A percentile compares a stretch with the other conserved stretches of the same genome.
These are phyloP conservation scores for Paracyclopina nana DNA, from an alignment of 1,140 invertebrate species.

Conservation along the genomic window DNA sequence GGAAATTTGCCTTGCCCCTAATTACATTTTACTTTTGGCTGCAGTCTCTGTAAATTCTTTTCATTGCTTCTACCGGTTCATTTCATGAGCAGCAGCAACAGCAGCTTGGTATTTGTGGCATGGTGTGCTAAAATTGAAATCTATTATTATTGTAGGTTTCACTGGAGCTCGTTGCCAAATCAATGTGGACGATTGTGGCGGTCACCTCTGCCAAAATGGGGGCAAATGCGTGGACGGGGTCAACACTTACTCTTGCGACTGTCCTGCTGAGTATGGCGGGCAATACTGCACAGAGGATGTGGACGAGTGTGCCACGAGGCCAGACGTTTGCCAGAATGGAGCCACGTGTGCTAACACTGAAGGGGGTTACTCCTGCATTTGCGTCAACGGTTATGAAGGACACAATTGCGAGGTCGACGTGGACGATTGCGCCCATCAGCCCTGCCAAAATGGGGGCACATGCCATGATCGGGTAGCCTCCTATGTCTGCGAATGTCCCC, in stretches of 20 bases:
- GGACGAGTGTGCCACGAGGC: slow-evolving; percentile 32
- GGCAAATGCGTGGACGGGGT: slow-evolving; percentile 70
- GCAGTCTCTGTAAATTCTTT: too few species aligned
- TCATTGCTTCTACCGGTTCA: too few species aligned
- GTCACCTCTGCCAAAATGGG: slow-evolving; percentile 71
- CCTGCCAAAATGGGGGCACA: slow-evolving; percentile 89
- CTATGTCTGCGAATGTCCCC: slow-evolving; percentile 83
- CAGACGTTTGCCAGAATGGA: slow-evolving; percentile 74
- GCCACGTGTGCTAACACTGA: slow-evolving; percentile 78
- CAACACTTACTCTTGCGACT: slow-evolving; percentile 65
- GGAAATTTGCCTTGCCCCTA: too few species aligned
- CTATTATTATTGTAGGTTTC: slow-evolving; percentile 49
- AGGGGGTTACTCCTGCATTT: slow-evolving; percentile 82
- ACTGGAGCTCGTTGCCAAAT: slow-evolving; percentile 56
- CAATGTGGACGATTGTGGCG: slow-evolving; percentile 55
- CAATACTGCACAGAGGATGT: slow-evolving; percentile 39
- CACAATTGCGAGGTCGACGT: slow-evolving; percentile 76
- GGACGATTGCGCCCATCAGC: slow-evolving; percentile 72
- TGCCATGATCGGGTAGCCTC: slow-evolving; percentile 84
- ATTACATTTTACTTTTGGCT: too few species aligned
- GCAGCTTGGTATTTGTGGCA: too few species aligned
- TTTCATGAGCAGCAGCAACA: too few species aligned
- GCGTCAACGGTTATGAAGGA: slow-evolving; percentile 84
- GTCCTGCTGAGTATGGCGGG: slow-evolving; percentile 66
- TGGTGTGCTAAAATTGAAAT: too few species aligned